These are phyloP conservation scores for Hecatera dysodea DNA, from an alignment of 2,888 invertebrate species.

Conservation along the genomic window DNA sequence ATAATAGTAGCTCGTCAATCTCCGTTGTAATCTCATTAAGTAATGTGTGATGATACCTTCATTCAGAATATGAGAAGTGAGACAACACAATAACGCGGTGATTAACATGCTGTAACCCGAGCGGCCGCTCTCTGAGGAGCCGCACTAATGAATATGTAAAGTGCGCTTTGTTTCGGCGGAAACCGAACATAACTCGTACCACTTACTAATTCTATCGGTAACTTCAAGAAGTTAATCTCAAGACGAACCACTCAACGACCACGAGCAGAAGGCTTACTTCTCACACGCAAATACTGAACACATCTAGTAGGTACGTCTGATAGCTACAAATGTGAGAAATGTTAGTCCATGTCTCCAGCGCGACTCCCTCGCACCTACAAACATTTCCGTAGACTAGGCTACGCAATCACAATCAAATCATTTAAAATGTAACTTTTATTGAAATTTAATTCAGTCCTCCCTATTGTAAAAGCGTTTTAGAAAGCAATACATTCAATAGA, in stretches of 20 bases:
- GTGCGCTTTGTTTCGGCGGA: slow-evolving; percentile 49
- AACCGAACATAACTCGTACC: slow-evolving; percentile 45
- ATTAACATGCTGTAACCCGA: slow-evolving; percentile 1
- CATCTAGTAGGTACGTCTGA: background rate
- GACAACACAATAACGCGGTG: slow-evolving; percentile 2
- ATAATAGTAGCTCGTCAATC: background rate
- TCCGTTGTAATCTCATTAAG: background rate
- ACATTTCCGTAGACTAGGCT: background rate
- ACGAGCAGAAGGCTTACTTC: slow-evolving; percentile 27
- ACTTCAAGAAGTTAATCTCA: slow-evolving; percentile 14
- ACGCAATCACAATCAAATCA: background rate
- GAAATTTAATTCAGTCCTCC: background rate
- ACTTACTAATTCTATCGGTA: slow-evolving; percentile 36
- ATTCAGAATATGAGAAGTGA: background rate
- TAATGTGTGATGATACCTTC: background rate
- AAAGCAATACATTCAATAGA: too few relatives aligned
- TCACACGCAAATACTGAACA: background rate
- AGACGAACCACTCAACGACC: background rate
- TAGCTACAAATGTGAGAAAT: background rate
- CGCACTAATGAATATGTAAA: slow-evolving; percentile 56
- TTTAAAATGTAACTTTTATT: background rate
- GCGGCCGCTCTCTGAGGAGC: slow-evolving; percentile 28
- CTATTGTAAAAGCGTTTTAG: background rate
- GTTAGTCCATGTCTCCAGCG: background rate
- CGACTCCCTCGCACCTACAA: background rate